These are phyloP conservation scores for Rhyacichthys aspro DNA, from an alignment of 2,797 vertebrate species.

Conservation along the genomic window DNA sequence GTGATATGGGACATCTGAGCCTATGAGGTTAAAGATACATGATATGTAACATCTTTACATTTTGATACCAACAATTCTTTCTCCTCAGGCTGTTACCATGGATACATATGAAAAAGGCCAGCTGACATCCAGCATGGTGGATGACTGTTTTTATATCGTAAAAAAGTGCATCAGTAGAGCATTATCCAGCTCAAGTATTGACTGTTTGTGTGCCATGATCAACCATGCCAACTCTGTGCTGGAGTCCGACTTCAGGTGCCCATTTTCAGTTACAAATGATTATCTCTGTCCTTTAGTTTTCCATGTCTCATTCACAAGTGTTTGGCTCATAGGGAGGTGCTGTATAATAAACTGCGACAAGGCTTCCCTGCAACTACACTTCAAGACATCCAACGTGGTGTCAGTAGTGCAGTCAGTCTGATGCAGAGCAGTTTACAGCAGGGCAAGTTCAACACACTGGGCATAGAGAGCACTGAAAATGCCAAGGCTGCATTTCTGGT, in stretches of 20 bases:
- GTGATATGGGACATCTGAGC: no score
- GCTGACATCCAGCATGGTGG: constrained; percentile 98
- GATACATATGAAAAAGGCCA: constrained; percentile 93
- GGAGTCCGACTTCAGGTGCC: constrained; percentile 95
- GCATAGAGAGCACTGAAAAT: constrained; percentile 93
- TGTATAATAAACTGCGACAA: constrained; percentile 91
- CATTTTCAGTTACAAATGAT: no score
- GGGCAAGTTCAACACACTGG: constrained; percentile 96
- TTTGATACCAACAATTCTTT: neutral
- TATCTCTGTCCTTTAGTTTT: neutral
- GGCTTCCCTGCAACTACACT: constrained; percentile 95
- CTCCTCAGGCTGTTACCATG: constrained; percentile 92
- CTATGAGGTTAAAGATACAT: no score
- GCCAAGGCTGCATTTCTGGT: constrained; percentile 97
- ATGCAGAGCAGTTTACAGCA: constrained; percentile 99
- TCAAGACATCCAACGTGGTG: constrained; percentile 96
- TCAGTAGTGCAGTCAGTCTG: constrained; percentile 95
- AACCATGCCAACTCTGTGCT: constrained; percentile 95
- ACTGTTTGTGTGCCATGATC: constrained; percentile 99
- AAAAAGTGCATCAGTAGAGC: constrained; percentile 98
- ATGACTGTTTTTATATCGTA: constrained; percentile 98
- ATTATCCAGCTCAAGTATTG: constrained; percentile 95
- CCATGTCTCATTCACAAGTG: neutral
- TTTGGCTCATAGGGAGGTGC: constrained; percentile 84
- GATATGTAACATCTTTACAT: neutral